A percentile compares a stretch with the other conserved stretches of the same genome.
Conservation (phyloP, 2,888 invertebrate species). For the Mechanitis mazaeus region DNA sequence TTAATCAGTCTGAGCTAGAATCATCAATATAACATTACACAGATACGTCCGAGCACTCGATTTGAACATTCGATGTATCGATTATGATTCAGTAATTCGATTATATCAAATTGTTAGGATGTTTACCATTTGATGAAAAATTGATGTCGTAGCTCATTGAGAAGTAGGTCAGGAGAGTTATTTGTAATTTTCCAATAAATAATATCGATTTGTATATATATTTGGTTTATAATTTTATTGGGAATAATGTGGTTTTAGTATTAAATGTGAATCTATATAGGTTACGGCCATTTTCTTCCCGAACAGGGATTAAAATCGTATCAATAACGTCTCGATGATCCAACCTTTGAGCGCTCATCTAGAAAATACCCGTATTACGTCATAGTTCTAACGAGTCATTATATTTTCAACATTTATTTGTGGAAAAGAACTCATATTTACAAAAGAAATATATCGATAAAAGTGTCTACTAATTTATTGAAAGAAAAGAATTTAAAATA, state of each 20-base stretch:
- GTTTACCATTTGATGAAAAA: constrained; percentile 62
- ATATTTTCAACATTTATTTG: constrained; percentile 6
- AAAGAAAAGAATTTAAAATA: no score
- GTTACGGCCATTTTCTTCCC: constrained; percentile 33
- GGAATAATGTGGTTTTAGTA: no score
- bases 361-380: constrained; percentile 31
- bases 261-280: not conserved
- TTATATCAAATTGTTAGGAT: constrained; percentile 58
- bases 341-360: constrained; percentile 38
- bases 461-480: no score
- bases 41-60: constrained; percentile 71
- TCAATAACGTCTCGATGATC: constrained; percentile 36
- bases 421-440: no score
- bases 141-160: constrained; percentile 45
- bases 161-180: constrained; percentile 23
- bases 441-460: no score
- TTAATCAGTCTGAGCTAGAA: constrained; percentile 74
- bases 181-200: no score
- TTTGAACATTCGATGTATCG: constrained; percentile 66
- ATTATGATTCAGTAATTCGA: constrained; percentile 71
- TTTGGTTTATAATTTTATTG: no score
- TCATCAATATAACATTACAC: constrained; percentile 74
- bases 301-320: constrained; percentile 42
- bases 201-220: no score
- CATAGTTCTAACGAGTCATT: constrained; percentile 12